A percentile compares a stretch with the other conserved stretches of the same genome.
phyloP scores from a whole-genome alignment of 2,113 vertebrate genomes.

The Leucoraja erinaceus region DNA sequence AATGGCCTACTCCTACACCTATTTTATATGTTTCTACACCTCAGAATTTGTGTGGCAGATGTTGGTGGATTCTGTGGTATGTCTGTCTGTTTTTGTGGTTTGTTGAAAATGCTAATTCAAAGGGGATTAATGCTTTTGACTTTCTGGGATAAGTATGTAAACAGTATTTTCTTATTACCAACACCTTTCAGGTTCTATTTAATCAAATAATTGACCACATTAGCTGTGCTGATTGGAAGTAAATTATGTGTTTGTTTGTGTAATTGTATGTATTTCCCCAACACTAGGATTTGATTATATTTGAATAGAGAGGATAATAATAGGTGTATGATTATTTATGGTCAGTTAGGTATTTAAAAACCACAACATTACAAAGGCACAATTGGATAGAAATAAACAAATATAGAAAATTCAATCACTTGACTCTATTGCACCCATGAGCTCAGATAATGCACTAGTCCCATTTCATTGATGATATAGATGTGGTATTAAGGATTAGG shows the following conservation, averaged over 20 bases:
- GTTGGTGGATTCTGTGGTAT: background rate
- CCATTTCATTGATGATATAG: background rate
- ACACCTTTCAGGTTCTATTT: background rate
- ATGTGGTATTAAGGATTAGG: background rate
- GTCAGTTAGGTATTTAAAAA: background rate
- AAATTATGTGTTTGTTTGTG: background rate
- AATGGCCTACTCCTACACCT: too few species aligned
- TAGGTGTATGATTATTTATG: background rate
- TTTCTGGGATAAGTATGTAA: background rate
- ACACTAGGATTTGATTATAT: background rate
- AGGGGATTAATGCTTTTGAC: background rate
- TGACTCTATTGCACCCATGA: background rate
- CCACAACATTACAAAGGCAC: background rate
- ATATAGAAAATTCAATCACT: background rate
- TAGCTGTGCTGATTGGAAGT: background rate
- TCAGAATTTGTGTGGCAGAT: background rate
- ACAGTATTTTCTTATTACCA: too few species aligned
- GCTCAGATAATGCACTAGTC: background rate
- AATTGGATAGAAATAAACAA: background rate
- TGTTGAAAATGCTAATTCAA: slow-evolving; percentile 1
- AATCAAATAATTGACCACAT: background rate
- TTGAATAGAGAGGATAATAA: background rate
- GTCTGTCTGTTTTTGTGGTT: background rate
- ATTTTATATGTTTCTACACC: background rate
- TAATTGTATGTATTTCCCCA: background rate